Evolutionary conservation across 1,140 invertebrate species (phyloP).

Genomic region (Drosophila littoralis): DNA sequence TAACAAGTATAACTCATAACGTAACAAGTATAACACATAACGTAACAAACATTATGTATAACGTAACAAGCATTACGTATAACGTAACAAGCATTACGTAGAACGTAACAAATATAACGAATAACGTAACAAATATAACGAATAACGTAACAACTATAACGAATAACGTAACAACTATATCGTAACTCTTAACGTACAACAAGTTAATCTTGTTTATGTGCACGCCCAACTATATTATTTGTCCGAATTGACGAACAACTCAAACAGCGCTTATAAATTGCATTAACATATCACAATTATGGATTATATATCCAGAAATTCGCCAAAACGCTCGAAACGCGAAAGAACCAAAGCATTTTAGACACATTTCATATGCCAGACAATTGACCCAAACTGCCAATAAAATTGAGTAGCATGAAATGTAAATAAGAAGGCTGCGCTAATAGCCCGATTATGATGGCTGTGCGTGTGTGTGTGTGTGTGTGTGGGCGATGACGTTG

Average conservation of each 20-base stretch:
- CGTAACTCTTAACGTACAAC: not conserved
- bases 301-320: conserved; percentile 1
- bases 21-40: no score
- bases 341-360: conserved; percentile 41
- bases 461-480: not conserved
- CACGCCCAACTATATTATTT: not conserved
- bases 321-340: conserved; percentile 11
- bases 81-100: no score
- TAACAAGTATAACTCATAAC: no score
- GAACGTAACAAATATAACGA: no score
- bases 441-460: conserved; percentile 76
- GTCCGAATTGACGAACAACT: not conserved
- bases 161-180: no score
- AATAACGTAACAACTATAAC: no score
- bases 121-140: no score
- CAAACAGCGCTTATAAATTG: not conserved
- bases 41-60: no score
- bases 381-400: conserved; percentile 82
- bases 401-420: conserved; percentile 78
- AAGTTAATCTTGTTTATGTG: not conserved
- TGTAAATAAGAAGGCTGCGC: conserved; percentile 75
- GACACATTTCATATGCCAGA: conserved; percentile 63
- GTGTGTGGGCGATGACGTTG: conserved; percentile 60
- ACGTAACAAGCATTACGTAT: no score
- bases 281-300: not conserved